These are phyloP conservation scores for Sclerodermus sp. DNA, from an alignment of 2,888 invertebrate species.

Conservation along the genomic window DNA sequence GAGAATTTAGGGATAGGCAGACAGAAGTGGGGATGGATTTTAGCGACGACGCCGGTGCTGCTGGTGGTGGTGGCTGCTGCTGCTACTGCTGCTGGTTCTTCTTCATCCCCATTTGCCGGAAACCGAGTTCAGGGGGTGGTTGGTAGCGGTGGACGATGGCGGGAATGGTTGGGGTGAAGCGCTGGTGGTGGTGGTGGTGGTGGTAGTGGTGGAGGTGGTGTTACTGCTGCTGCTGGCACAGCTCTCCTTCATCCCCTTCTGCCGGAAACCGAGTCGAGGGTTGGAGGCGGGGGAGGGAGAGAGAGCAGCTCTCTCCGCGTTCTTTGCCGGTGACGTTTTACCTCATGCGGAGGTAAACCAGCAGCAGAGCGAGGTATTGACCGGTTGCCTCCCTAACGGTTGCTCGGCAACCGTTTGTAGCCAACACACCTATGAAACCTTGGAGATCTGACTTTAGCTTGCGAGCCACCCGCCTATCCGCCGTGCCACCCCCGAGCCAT, in stretches of 20 bases:
- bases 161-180: slow-evolving; percentile 5
- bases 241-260: no score
- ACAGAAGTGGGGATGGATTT: no score
- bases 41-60: neutral
- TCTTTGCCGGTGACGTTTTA: slow-evolving; percentile 46
- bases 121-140: no score
- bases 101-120: no score
- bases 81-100: neutral
- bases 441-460: slow-evolving; percentile 55
- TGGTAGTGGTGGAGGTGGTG: no score
- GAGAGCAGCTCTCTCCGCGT: slow-evolving; percentile 29
- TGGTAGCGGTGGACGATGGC: neutral
- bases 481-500: slow-evolving; percentile 17
- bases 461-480: slow-evolving; percentile 14
- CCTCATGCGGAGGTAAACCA: slow-evolving; percentile 38
- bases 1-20: no score
- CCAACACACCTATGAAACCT: slow-evolving; percentile 57
- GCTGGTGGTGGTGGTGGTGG: no score
- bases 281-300: slow-evolving; percentile 15
- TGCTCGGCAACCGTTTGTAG: slow-evolving; percentile 54
- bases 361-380: slow-evolving; percentile 54
- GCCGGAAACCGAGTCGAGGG: slow-evolving; percentile 13
- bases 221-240: no score
- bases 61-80: slow-evolving; percentile 14
- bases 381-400: slow-evolving; percentile 54